Evolutionary conservation across 2,797 vertebrate species (phyloP).

Genomic region (Neosalanx taihuensis): DNA sequence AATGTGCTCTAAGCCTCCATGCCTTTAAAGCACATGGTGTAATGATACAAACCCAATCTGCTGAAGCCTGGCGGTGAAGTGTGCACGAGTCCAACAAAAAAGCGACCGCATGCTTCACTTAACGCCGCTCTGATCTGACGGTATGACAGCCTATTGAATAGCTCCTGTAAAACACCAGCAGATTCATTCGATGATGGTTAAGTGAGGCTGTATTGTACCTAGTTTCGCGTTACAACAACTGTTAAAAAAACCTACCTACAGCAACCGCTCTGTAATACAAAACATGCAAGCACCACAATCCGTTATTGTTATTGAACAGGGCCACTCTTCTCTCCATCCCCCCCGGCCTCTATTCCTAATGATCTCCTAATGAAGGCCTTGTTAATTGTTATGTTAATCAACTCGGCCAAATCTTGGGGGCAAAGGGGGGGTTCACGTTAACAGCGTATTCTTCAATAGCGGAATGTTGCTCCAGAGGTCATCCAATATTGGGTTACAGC

Average conservation of each 20-base stretch:
- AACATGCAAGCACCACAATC: neutral
- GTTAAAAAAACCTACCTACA: neutral
- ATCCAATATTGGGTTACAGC: conserved; percentile 30
- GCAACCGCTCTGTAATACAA: neutral
- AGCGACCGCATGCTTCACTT: neutral
- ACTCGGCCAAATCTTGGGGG: conserved; percentile 25
- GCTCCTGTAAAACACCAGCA: too few relatives aligned
- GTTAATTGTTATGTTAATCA: conserved; percentile 41
- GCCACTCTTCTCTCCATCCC: neutral
- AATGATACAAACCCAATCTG: neutral
- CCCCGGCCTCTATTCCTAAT: conserved; percentile 20
- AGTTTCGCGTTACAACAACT: neutral
- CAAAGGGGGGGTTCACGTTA: conserved; percentile 1
- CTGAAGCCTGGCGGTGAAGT: neutral
- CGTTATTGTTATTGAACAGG: conserved; percentile 10
- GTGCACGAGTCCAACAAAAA: neutral
- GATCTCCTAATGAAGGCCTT: conserved; percentile 18
- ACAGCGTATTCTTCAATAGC: conserved; percentile 23
- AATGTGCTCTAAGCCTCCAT: conserved; percentile 4
- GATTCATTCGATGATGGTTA: too few relatives aligned
- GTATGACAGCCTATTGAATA: neutral
- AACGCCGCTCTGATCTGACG: neutral
- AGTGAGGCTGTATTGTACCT: neutral
- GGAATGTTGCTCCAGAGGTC: conserved; percentile 25
- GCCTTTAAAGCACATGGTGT: neutral